Conservation (phyloP, 2,797 vertebrate genomes). For the Danio aesculapii region DNA sequence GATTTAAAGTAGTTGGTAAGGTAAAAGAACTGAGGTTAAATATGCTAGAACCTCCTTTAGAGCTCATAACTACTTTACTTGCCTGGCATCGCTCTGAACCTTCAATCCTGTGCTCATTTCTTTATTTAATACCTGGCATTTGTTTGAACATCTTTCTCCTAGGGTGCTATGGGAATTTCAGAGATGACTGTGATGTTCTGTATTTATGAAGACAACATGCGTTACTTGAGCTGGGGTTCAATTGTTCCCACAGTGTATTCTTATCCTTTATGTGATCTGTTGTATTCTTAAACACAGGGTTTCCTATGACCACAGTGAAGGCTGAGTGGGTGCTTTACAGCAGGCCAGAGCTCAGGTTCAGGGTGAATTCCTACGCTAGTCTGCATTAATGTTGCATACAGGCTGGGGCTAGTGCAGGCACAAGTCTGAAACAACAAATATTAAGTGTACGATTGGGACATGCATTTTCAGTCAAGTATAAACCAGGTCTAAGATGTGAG, state of each 20-base stretch:
- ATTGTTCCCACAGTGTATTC: slow-evolving; percentile 26
- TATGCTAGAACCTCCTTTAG: not conserved
- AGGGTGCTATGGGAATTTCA: not conserved
- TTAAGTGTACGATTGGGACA: not conserved
- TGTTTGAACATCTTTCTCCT: not conserved
- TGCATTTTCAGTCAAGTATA: not conserved
- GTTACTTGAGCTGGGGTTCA: not conserved
- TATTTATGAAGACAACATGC: not conserved
- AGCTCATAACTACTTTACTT: slow-evolving; percentile 10
- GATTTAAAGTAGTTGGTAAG: not conserved
- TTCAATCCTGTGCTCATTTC: not conserved
- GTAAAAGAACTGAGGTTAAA: not conserved
- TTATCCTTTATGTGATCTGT: slow-evolving; percentile 24
- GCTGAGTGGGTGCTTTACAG: slow-evolving; percentile 37
- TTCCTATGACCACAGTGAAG: slow-evolving; percentile 42
- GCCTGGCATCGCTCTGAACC: too few species aligned
- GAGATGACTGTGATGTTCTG: slow-evolving; percentile 1
- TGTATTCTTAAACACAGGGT: slow-evolving; percentile 34
- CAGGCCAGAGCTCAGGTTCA: slow-evolving; percentile 49
- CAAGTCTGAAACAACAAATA: slow-evolving; percentile 15
- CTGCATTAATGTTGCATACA: slow-evolving; percentile 55
- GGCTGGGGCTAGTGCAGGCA: slow-evolving; percentile 12
- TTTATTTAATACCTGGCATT: not conserved
- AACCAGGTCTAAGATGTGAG: slow-evolving; percentile 19
- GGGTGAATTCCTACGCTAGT: slow-evolving; percentile 49